Base-by-base conservation (phyloP, 1,140 invertebrate species). In the Hylyphantes graminicola region DNA sequence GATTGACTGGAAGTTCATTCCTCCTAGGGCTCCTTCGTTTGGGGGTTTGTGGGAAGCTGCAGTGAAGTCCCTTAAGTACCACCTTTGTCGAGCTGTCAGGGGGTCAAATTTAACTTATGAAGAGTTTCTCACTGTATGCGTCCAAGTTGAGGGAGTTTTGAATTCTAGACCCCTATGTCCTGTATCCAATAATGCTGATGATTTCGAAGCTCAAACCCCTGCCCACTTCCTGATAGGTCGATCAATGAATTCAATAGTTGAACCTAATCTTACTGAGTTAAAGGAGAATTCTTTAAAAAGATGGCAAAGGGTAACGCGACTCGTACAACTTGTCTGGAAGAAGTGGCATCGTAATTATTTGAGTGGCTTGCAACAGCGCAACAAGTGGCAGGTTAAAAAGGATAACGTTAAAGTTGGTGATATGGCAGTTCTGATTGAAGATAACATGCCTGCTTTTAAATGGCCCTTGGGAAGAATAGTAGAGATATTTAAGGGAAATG, bases 11-110 rank as follows among this genome's bases (percentile, higher is more conserved):
- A 74, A 89, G 64, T 90, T 91, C 90, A 89, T n/a, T 82, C 90
- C 90, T 6, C 88, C 90, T 19, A 17, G 65, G 17, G 87, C 89
- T 11, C 88, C 89, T 6, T 88, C 90, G 87, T 89, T 91, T 81
- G 75, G 86, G 12, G 80, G 85, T 15, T 75, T 86, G 13, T 85
- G 59, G 59, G 85, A 86, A 61, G 57, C 61, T n/a, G 61, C 12
- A 13, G 74, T 87, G 15, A 86, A 87, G 67, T 76, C 85, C 0
- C 85, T 87, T 21, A 87, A 88, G 73, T 78, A 59, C 15, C 76
- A 86, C 61, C 75, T 88, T 4, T 87, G 54, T 85, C 84, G n/a
- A 21, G 63, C 50, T 15, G 54, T 86, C 0, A 85, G 84, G 0
- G 9, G 21, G n/a, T 12, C 19, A 17, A 61, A 67, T 10, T 21